A percentile compares a stretch with the other conserved stretches of the same genome.
Evolutionary conservation across 2,797 vertebrate genomes (phyloP).

Genomic region (Meda fulgida): DNA sequence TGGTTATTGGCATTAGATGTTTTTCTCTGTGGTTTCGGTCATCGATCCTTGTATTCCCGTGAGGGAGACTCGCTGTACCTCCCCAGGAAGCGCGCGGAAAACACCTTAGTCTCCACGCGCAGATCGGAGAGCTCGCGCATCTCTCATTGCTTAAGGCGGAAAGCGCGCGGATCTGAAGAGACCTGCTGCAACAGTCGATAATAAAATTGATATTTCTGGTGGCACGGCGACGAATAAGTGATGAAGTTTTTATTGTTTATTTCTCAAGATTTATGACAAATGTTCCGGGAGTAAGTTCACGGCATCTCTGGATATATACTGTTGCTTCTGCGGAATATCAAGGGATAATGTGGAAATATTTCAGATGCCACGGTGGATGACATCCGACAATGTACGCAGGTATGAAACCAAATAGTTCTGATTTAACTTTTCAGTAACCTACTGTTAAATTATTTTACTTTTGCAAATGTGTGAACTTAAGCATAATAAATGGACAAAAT

Average conservation of each 20-base stretch:
- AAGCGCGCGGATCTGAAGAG: conserved; percentile 58
- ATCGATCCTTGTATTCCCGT: conserved; percentile 58
- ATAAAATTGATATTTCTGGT: conserved; percentile 42
- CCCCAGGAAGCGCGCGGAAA: conserved; percentile 74
- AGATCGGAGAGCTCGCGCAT: conserved; percentile 64
- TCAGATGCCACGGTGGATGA: conserved; percentile 73
- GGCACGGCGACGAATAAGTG: not conserved
- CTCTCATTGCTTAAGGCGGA: conserved; percentile 63
- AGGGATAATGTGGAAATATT: conserved; percentile 68
- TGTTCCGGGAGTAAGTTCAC: conserved; percentile 70
- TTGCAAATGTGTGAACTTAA: not conserved
- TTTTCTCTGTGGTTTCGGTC: conserved; percentile 58
- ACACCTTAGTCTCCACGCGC: conserved; percentile 74
- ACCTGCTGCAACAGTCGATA: conserved; percentile 52
- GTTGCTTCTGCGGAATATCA: conserved; percentile 31
- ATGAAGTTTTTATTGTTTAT: conserved; percentile 16
- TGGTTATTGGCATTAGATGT: not conserved
- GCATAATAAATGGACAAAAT: not conserved
- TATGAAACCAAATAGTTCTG: conserved; percentile 48
- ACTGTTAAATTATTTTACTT: not conserved
- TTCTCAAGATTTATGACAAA: conserved; percentile 24
- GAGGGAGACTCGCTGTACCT: conserved; percentile 71
- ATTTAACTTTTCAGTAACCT: not conserved
- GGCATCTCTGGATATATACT: conserved; percentile 58
- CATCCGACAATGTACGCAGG: conserved; percentile 81